Evolutionary conservation across 2,797 vertebrate species (phyloP).

Genomic region (Distichodus sexfasciatus): DNA sequence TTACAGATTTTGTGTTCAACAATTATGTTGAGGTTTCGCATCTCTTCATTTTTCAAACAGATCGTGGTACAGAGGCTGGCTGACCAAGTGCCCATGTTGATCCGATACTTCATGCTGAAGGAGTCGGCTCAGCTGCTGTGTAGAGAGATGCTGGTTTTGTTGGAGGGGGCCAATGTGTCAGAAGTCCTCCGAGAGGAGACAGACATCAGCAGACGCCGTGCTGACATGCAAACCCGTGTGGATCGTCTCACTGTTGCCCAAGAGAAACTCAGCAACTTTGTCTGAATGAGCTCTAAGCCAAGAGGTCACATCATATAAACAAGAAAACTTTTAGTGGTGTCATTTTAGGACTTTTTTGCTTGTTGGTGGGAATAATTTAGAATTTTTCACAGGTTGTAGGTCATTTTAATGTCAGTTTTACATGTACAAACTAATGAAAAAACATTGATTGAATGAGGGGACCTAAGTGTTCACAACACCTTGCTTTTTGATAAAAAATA

Average conservation of each 20-base stretch:
- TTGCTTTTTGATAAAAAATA: too few species aligned
- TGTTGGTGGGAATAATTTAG: too few species aligned
- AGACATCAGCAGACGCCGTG: slow-evolving; percentile 19
- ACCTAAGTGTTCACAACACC: too few species aligned
- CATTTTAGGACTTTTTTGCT: background rate
- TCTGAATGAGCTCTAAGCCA: background rate
- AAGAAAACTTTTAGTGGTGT: background rate
- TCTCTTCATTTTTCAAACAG: slow-evolving; percentile 48
- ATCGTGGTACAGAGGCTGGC: slow-evolving; percentile 62
- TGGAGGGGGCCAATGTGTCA: slow-evolving; percentile 57
- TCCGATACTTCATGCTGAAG: slow-evolving; percentile 66
- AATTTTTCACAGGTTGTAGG: too few species aligned
- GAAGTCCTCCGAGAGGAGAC: slow-evolving; percentile 45
- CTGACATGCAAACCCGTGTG: slow-evolving; percentile 18
- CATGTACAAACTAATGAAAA: too few species aligned
- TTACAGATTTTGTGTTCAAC: too few species aligned
- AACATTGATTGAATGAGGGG: too few species aligned
- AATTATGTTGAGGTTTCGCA: too few species aligned
- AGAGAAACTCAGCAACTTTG: slow-evolving; percentile 30
- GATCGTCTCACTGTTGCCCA: slow-evolving; percentile 26
- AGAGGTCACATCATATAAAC: background rate
- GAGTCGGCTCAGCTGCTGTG: slow-evolving; percentile 57
- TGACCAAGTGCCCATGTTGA: slow-evolving; percentile 72
- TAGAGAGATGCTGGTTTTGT: slow-evolving; percentile 63
- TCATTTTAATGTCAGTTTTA: too few species aligned